phyloP scores from a whole-genome alignment of 1,140 invertebrate species.

The Lordiphosa stackelbergi region DNA sequence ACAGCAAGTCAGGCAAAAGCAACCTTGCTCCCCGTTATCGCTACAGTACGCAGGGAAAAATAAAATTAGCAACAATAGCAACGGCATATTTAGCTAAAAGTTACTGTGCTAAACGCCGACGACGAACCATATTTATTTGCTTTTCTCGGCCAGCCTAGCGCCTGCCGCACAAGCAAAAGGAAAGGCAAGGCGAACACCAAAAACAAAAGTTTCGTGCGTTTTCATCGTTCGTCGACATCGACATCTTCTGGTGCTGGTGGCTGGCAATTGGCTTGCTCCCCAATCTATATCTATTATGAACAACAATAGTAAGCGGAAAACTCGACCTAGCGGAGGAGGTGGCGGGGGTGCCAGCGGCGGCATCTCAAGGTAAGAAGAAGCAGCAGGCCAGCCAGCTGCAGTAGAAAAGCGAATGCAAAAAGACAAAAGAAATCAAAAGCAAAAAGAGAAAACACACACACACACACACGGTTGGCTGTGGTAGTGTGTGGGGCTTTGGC shows the following conservation, averaged over 20 bases:
- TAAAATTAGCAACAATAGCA: constrained; percentile 53
- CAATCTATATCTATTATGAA: constrained; percentile 59
- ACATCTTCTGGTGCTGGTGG: constrained; percentile 48
- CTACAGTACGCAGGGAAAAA: constrained; percentile 47
- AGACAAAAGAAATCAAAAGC: constrained; percentile 22
- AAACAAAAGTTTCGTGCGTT: constrained; percentile 33
- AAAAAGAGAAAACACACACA: constrained; percentile 18
- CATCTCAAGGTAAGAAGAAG: constrained; percentile 75
- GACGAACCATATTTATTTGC: constrained; percentile 12
- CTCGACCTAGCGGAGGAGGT: constrained; percentile 67
- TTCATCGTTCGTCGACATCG: constrained; percentile 50
- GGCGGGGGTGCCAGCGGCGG: constrained; percentile 55
- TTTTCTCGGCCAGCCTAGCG: constrained; percentile 28
- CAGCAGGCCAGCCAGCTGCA: constrained; percentile 38
- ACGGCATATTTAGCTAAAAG: constrained; percentile 42
- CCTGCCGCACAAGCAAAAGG: constrained; percentile 17
- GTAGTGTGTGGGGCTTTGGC: constrained; percentile 19
- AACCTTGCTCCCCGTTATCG: constrained; percentile 35
- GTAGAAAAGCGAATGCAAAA: constrained; percentile 35
- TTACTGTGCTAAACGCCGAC: constrained; percentile 34
- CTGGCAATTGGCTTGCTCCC: constrained; percentile 50
- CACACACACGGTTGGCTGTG: constrained; percentile 7
- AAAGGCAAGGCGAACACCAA: constrained; percentile 16
- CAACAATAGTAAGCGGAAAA: constrained; percentile 76
- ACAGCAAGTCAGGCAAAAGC: constrained; percentile 22